Base-by-base conservation (phyloP, 2,888 invertebrate genomes). In the Metellina segmentata region DNA sequence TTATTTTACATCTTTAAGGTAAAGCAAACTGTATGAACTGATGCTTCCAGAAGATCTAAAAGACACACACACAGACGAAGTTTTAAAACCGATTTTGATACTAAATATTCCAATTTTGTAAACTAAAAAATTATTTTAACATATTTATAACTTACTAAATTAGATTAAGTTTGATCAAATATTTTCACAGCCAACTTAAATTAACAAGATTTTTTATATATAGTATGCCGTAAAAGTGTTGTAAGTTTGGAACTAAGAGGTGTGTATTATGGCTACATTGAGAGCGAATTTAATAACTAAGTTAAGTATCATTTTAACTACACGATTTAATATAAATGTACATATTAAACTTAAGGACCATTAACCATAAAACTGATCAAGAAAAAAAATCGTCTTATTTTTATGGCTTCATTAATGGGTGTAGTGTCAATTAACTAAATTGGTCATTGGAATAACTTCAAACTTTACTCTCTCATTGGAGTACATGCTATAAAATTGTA, bases 321-420 rank as follows among this genome's bases (percentile, higher is more conserved):
- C 53, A 19, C 9, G 13, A 13, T 79, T 79, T 79, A 79, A 20
- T 61, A 20, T 49, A 61, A 13, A 19, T 61, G 11, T 4, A 79
- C 52, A 61, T 61, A 61, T 79, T 79, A 20, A 61, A 79, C 52
- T 79, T 79, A 79, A 79, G 79, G 52, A 20, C 11, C 79, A 79
- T 79, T 79, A 79, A 79, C 79, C 53, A 20, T 34, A 53, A 79
- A 79, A 53, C 79, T 34, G 8, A 61, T 79, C 53, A 13, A 79
- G 53, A 79, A 19, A 79, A 53, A 53, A 78, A 79, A 79, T 34
- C 34, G 20, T 79, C 78, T 52, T 78, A 16, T 5, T 79, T 79
- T 79, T 79, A 79, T 79, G 79, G 79, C 79, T 79, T 53, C 20
- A 79, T 79, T 79, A 79, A 79, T 53, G 20, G 20, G 20, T 11